A percentile compares a stretch with the other conserved stretches of the same genome.
Evolutionary conservation across 2,888 invertebrate species (phyloP).

Genomic region (Cheilosia vernalis): DNA sequence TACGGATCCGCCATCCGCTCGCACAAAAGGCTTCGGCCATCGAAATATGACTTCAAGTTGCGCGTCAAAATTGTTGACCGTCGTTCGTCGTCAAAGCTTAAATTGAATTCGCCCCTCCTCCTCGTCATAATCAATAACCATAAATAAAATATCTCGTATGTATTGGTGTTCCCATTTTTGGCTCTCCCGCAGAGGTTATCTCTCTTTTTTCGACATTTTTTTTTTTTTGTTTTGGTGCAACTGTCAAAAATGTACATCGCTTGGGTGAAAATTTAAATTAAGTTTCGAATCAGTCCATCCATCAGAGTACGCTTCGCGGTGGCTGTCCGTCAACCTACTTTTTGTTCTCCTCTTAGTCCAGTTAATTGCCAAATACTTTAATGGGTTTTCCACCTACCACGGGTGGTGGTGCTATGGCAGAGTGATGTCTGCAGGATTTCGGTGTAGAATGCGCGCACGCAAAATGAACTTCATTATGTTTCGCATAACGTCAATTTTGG

Average conservation of each 20-base stretch:
- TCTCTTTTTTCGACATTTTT: slow-evolving; percentile 25
- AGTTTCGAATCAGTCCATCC: slow-evolving; percentile 68
- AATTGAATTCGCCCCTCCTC: slow-evolving; percentile 49
- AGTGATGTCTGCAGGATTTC: slow-evolving; percentile 23
- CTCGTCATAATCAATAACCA: slow-evolving; percentile 71
- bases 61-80: slow-evolving; percentile 59
- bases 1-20: neutral
- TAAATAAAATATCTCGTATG: slow-evolving; percentile 44
- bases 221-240: slow-evolving; percentile 21
- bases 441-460: slow-evolving; percentile 37
- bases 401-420: slow-evolving; percentile 23
- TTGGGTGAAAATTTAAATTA: slow-evolving; percentile 68
- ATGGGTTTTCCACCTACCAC: slow-evolving; percentile 59
- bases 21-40: neutral
- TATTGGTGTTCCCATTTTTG: slow-evolving; percentile 33
- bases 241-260: slow-evolving; percentile 53
- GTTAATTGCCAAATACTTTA: slow-evolving; percentile 72
- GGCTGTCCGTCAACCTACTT: slow-evolving; percentile 62
- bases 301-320: slow-evolving; percentile 43
- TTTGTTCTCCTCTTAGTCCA: slow-evolving; percentile 33
- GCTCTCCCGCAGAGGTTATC: neutral
- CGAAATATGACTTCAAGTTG: slow-evolving; percentile 50
- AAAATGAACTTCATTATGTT: slow-evolving; percentile 71
- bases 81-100: slow-evolving; percentile 43
- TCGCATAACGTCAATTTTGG: slow-evolving; percentile 61